These are phyloP conservation scores for Gadus macrocephalus DNA, from an alignment of 2,113 vertebrate genomes.

Conservation along the genomic window DNA sequence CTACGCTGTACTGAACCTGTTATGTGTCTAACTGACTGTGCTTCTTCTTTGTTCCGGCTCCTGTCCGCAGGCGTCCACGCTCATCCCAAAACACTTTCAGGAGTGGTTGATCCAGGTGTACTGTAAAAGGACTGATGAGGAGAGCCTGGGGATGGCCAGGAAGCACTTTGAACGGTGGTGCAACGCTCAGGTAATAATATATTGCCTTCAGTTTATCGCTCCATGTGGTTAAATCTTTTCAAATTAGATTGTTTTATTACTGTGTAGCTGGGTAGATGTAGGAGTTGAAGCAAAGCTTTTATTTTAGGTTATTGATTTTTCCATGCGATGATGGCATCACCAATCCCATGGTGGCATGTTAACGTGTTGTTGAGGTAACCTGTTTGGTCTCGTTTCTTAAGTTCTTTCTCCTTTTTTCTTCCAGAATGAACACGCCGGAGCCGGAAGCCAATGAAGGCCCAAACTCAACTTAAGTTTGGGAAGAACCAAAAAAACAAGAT, in stretches of 20 bases:
- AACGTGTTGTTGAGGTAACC: background rate
- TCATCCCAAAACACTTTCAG: slow-evolving; percentile 83
- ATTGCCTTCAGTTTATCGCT: background rate
- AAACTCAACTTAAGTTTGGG: no score
- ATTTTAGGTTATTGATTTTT: no score
- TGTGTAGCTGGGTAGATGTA: no score
- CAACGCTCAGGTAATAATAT: slow-evolving; percentile 79
- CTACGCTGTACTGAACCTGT: no score
- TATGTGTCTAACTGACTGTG: no score
- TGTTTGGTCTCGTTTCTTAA: background rate
- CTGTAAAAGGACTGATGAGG: slow-evolving; percentile 77
- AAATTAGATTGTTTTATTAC: no score
- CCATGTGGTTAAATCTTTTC: no score
- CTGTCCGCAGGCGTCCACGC: slow-evolving; percentile 80
- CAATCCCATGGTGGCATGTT: no score
- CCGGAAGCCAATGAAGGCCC: slow-evolving; percentile 78
- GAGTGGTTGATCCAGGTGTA: slow-evolving; percentile 89
- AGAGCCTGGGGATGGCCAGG: slow-evolving; percentile 71
- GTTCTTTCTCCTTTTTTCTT: background rate
- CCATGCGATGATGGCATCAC: no score
- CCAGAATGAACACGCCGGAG: slow-evolving; percentile 79
- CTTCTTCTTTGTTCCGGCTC: background rate
- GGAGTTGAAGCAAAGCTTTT: no score
- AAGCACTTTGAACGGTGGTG: slow-evolving; percentile 91
- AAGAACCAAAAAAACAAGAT: no score